These are phyloP conservation scores for Agelas oroides DNA, from an alignment of 37 sponge, comb jelly and placozoan species.

Conservation along the genomic window DNA sequence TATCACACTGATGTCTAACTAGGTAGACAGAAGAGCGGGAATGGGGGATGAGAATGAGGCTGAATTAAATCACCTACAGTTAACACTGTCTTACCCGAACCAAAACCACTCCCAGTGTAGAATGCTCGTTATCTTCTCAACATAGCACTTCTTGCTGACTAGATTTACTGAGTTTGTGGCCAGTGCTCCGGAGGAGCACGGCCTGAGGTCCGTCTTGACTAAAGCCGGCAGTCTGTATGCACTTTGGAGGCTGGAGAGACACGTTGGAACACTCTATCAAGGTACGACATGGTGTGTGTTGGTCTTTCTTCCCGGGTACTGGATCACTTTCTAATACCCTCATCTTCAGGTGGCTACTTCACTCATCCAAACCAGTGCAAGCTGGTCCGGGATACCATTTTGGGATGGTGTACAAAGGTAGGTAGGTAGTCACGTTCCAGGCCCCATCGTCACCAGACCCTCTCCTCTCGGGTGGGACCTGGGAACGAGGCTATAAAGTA, in stretches of 20 bases:
- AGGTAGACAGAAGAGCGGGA: too few species aligned
- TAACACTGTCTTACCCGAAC: too few species aligned
- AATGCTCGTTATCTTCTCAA: too few species aligned
- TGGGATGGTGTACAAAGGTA: conserved; percentile 58
- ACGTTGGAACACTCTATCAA: conserved; percentile 72
- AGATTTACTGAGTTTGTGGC: conserved; percentile 53
- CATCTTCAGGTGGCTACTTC: conserved; percentile 74
- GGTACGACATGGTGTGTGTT: conserved; percentile 41
- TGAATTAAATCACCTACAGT: too few species aligned
- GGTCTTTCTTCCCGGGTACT: too few species aligned
- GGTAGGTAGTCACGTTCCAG: background rate
- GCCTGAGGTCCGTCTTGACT: conserved; percentile 46
- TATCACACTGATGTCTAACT: too few species aligned
- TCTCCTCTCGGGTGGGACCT: too few species aligned
- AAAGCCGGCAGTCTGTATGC: conserved; percentile 68
- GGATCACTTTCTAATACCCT: too few species aligned
- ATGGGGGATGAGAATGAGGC: too few species aligned
- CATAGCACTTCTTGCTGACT: conserved; percentile 59
- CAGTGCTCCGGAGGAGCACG: conserved; percentile 38
- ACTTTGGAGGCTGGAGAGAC: conserved; percentile 78
- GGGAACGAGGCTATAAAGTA: too few species aligned
- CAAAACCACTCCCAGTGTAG: too few species aligned
- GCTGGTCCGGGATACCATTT: conserved; percentile 65
- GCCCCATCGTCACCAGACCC: too few species aligned
- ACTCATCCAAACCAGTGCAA: conserved; percentile 19